Evolutionary conservation across 2,888 invertebrate species (phyloP), one percentile per base, ranked within the genome.

Genomic region (Rugalucina vietnamica): DNA sequence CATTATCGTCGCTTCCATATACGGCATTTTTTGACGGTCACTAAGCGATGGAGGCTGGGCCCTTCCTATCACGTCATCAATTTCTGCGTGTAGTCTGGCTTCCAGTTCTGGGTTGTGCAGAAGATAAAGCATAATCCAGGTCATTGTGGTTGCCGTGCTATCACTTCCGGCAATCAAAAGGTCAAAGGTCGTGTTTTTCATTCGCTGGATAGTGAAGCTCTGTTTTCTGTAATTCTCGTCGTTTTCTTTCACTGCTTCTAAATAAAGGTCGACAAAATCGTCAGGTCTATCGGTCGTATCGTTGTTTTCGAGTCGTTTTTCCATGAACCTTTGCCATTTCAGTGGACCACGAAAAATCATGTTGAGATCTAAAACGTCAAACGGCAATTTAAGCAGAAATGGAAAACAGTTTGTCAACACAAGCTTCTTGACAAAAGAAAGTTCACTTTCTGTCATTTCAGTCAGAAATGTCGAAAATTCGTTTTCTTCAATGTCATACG

Each of bases 121-220:
- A 93, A 98, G 96, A 91, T 97, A 96, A 86, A 97, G 97, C 5
- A 98, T 95, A 82, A 97, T 97, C 96, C 98, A 98, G 93, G 97
- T 97, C 86, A 98, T 97, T 0, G 97, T 98, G 21, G 98, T 97
- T 21, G 97, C 96, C 0, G 97, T 97, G 0, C 97, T 97, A 92
- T 97, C 97, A 93, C 90, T 89, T 14, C 92, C 93, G 34, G 93
- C 93, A 4, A 85, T 78, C 71, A 92, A 90, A 1, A 93, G 84
- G 70, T 92, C 92, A 5, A 73, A 70, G 18, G 91, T 85, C 0
- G 85, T 71, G 1, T 72, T 75, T 21, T 80, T 39, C 10, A 91
- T 29, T 24, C 88, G 82, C 0, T 60, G 81, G 37, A 84, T 88
- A 84, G 81, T 5, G 82, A 65, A 69, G 21, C 69, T 54, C 24